Conservation (phyloP, 2,797 vertebrate genomes). For the Tokudaia tokunoshimensis region DNA sequence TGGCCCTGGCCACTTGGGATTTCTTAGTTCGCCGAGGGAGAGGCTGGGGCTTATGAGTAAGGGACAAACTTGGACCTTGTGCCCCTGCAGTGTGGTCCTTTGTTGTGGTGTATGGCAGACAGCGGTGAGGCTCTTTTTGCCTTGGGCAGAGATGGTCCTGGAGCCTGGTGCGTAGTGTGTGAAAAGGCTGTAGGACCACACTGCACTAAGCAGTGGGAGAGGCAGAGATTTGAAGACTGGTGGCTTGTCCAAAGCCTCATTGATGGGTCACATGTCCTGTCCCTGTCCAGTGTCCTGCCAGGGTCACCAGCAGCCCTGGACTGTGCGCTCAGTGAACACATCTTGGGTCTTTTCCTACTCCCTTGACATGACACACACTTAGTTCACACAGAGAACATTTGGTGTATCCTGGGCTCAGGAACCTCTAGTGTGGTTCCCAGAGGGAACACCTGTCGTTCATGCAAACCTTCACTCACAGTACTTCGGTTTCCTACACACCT, state of each 20-base stretch:
- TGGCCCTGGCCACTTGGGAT: not conserved
- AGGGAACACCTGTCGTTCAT: not conserved
- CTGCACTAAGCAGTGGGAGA: not conserved
- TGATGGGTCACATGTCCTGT: not conserved
- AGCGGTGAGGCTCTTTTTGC: fast-evolving
- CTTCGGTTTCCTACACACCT: not conserved
- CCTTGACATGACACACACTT: not conserved
- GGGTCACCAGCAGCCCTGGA: not conserved
- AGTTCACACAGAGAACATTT: too few species aligned
- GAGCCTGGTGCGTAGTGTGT: fast-evolving
- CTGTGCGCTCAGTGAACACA: not conserved
- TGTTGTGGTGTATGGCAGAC: not conserved
- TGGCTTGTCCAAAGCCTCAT: not conserved
- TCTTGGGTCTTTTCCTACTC: not conserved
- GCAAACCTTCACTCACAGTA: fast-evolving
- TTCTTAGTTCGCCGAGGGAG: not conserved
- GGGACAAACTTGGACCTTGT: not conserved
- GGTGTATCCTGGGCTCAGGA: not conserved
- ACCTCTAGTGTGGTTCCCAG: fast-evolving
- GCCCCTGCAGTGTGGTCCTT: fast-evolving
- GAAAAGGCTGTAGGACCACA: not conserved
- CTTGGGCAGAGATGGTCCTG: not conserved
- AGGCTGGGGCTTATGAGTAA: not conserved
- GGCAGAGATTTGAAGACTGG: not conserved
- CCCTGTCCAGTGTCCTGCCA: not conserved